phyloP scores from a whole-genome alignment of 2,797 vertebrate genomes.

The Vultur gryphus region DNA sequence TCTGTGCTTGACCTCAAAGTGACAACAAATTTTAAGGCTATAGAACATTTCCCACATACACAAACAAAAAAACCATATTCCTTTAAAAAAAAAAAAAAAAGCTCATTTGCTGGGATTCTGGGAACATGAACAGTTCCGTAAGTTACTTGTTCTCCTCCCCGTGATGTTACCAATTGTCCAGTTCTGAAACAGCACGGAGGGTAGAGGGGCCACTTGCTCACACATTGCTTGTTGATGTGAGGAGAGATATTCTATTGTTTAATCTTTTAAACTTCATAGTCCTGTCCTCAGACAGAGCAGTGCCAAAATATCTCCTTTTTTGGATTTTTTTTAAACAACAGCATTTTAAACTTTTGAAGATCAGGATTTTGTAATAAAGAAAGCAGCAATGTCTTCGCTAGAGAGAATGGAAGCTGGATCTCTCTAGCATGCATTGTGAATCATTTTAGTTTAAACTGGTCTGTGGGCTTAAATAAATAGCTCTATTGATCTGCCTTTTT shows the following conservation, averaged over 20 bases:
- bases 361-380: neutral
- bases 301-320: neutral
- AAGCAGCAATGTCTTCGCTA: neutral
- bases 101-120: neutral
- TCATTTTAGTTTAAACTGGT: conserved; percentile 41
- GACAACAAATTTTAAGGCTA: neutral
- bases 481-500: conserved; percentile 9
- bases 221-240: neutral
- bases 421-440: neutral
- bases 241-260: neutral
- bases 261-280: neutral
- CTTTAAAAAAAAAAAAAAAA: neutral
- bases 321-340: neutral
- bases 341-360: neutral
- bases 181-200: neutral
- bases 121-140: neutral
- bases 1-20: neutral
- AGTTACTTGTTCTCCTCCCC: neutral
- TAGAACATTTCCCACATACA: neutral
- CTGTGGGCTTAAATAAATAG: conserved; percentile 42
- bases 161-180: neutral
- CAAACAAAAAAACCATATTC: neutral
- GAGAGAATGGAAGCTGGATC: neutral
- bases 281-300: neutral
- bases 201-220: neutral